Conservation (phyloP, 2,888 invertebrate species). For the Acrocyrtus sp. region DNA sequence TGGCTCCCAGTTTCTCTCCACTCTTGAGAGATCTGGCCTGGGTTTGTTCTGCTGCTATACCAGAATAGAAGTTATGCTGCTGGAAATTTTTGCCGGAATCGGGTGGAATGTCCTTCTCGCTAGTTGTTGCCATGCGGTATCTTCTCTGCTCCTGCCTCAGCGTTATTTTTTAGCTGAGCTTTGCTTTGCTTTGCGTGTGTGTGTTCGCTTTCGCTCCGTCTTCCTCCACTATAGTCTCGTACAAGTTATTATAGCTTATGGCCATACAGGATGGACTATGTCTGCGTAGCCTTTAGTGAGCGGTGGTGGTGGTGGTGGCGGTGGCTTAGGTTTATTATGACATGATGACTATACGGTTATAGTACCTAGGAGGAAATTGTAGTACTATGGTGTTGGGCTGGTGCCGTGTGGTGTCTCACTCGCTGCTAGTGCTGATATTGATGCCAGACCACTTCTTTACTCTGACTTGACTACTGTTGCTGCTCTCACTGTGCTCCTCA, state of each 20-base stretch:
- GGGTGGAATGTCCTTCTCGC: slow-evolving; percentile 38
- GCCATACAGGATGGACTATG: not conserved
- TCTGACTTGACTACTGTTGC: not conserved
- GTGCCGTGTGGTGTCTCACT: not conserved
- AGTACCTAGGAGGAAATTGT: too few relatives aligned
- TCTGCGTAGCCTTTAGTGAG: slow-evolving; percentile 9
- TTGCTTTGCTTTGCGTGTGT: too few relatives aligned
- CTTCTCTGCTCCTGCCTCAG: slow-evolving; percentile 11
- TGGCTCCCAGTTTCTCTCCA: too few relatives aligned
- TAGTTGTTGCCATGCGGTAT: slow-evolving; percentile 49
- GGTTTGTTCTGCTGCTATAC: too few relatives aligned
- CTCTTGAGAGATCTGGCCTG: too few relatives aligned
- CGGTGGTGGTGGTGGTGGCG: slow-evolving; percentile 8
- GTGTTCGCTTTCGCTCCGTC: too few relatives aligned
- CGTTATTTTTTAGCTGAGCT: not conserved
- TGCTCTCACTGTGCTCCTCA: slow-evolving; percentile 1
- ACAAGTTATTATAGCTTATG: too few relatives aligned
- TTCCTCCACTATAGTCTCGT: too few relatives aligned
- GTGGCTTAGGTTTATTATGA: too few relatives aligned
- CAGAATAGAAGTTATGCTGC: too few relatives aligned
- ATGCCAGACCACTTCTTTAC: not conserved
- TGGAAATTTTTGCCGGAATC: slow-evolving; percentile 48
- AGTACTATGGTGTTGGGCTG: too few relatives aligned
- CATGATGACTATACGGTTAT: too few relatives aligned
- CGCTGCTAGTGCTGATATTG: not conserved